phyloP scores from a whole-genome alignment of 2,888 invertebrate species.

The Dione juno region DNA sequence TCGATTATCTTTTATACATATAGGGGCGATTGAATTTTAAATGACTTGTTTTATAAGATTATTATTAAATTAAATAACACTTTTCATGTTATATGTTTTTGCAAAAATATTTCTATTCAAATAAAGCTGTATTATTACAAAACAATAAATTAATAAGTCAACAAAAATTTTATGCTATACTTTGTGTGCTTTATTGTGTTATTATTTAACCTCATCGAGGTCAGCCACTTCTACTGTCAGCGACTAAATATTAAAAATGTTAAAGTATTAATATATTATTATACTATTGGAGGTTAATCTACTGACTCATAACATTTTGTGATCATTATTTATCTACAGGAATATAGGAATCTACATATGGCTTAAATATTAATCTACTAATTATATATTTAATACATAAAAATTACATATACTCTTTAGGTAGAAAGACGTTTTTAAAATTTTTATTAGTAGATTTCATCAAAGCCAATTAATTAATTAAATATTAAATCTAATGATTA shows the following conservation, averaged over 20 bases:
- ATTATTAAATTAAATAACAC: conserved; percentile 61
- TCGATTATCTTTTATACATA: conserved; percentile 65
- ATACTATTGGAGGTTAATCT: conserved; percentile 40
- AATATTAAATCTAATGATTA: neutral
- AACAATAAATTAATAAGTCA: conserved; percentile 4
- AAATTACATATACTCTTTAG: too few relatives aligned
- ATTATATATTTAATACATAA: too few relatives aligned
- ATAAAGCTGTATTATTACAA: conserved; percentile 9
- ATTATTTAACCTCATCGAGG: conserved; percentile 33
- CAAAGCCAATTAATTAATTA: neutral
- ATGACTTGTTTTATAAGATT: conserved; percentile 61
- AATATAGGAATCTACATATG: conserved; percentile 20
- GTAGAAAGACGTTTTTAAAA: neutral
- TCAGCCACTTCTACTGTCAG: conserved; percentile 42
- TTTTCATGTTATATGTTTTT: conserved; percentile 17
- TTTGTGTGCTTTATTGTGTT: conserved; percentile 22
- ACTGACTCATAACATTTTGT: conserved; percentile 40
- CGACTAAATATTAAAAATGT: conserved; percentile 35
- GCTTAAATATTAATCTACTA: conserved; percentile 16
- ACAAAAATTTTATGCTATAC: conserved; percentile 21
- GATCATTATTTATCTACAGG: conserved; percentile 6
- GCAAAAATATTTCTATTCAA: neutral
- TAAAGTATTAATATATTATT: conserved; percentile 35
- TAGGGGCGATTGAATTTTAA: conserved; percentile 65
- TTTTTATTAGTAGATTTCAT: neutral